Conservation (phyloP, 2,888 invertebrate species). For the Bellardia pandia region DNA sequence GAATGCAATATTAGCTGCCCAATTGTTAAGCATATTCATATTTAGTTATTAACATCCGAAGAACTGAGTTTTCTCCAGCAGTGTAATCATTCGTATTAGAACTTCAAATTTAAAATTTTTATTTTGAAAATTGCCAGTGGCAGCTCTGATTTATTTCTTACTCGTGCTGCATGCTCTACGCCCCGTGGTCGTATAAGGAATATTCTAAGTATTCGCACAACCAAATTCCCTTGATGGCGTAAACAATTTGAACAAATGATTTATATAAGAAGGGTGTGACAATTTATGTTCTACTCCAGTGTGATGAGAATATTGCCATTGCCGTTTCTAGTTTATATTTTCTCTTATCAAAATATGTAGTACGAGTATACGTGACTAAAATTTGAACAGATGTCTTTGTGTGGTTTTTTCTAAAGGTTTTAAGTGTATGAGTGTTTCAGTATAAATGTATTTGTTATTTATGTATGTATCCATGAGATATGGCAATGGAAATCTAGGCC, state of each 20-base stretch:
- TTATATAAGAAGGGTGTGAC: constrained; percentile 67
- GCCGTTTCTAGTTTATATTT: constrained; percentile 12
- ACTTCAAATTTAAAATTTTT: no score
- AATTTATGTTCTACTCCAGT: constrained; percentile 32
- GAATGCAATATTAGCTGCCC: no score
- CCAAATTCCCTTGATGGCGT: constrained; percentile 37
- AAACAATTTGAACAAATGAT: constrained; percentile 44
- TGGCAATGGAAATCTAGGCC: constrained; percentile 73
- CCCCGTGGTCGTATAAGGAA: neutral
- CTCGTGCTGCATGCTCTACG: neutral
- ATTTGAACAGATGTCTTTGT: constrained; percentile 61
- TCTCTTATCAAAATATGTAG: neutral
- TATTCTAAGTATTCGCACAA: neutral
- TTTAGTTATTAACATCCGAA: no score
- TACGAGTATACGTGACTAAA: neutral
- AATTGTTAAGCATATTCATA: no score
- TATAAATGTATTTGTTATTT: constrained; percentile 8
- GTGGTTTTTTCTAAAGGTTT: constrained; percentile 18
- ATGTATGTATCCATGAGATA: constrained; percentile 46
- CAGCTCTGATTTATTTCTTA: neutral
- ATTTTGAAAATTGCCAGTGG: no score
- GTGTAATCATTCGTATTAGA: no score
- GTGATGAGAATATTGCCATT: constrained; percentile 22
- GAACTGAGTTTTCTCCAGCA: no score
- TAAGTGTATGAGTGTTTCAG: neutral